Evolutionary conservation across 2,888 invertebrate species (phyloP).

Genomic region (Napeogenes inachia): DNA sequence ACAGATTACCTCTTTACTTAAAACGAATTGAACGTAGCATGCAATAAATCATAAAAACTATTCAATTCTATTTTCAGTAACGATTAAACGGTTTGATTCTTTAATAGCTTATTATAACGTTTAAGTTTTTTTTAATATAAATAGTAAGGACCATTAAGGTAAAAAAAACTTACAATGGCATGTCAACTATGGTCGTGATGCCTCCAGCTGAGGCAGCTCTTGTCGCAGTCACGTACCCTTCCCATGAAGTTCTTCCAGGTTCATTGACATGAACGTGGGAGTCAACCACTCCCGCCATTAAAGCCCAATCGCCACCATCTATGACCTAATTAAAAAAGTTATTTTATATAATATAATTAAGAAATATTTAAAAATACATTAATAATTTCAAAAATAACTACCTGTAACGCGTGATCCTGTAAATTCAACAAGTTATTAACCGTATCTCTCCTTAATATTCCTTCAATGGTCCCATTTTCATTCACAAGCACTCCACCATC

Average conservation of each 20-base stretch:
- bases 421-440: slow-evolving; percentile 54
- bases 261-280: slow-evolving; percentile 86
- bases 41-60: too few species aligned
- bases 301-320: slow-evolving; percentile 55
- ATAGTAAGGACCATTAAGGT: too few species aligned
- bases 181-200: slow-evolving; percentile 83
- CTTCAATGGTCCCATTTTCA: slow-evolving; percentile 75
- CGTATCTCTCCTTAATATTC: slow-evolving; percentile 65
- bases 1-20: not conserved
- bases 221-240: slow-evolving; percentile 83
- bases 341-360: not conserved
- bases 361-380: not conserved
- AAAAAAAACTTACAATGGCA: slow-evolving; percentile 79
- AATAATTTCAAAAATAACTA: slow-evolving; percentile 7
- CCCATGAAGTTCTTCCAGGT: slow-evolving; percentile 84
- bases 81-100: too few species aligned
- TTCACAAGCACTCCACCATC: slow-evolving; percentile 79
- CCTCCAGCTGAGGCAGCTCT: slow-evolving; percentile 85
- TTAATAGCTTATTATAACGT: too few species aligned
- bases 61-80: too few species aligned
- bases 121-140: too few species aligned
- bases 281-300: slow-evolving; percentile 85
- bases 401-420: slow-evolving; percentile 25
- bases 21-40: too few species aligned
- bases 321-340: slow-evolving; percentile 42